These are phyloP conservation scores for Calvadosia cruxmelitensis DNA, from an alignment of 30 jellyfish, hydroid and myxozoan genomes.

Conservation along the genomic window DNA sequence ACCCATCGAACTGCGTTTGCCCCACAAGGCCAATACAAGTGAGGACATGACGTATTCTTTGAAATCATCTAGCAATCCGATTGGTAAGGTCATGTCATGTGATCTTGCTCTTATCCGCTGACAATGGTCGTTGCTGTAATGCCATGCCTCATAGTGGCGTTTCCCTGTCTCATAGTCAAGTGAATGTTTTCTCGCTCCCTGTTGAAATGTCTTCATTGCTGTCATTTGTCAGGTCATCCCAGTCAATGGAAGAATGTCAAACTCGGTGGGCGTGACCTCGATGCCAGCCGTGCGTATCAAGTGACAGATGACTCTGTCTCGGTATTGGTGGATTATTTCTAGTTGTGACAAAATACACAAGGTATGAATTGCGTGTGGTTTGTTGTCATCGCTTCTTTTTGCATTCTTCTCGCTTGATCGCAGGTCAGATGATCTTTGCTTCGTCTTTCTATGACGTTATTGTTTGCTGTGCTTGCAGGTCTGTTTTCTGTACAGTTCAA, in stretches of 20 bases:
- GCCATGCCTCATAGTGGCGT: not conserved
- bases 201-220: too few relatives aligned
- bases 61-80: conserved; percentile 77
- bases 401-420: too few relatives aligned
- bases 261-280: conserved; percentile 88
- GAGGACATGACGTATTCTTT: conserved; percentile 89
- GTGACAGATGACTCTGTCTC: conserved; percentile 94
- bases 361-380: too few relatives aligned
- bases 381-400: too few relatives aligned
- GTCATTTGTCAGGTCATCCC: too few relatives aligned
- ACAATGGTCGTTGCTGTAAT: too few relatives aligned
- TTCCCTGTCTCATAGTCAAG: not conserved
- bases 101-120: too few relatives aligned
- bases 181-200: not conserved
- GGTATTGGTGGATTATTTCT: conserved; percentile 81
- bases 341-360: not conserved
- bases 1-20: conserved; percentile 87
- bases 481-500: too few relatives aligned
- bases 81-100: conserved; percentile 64
- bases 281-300: conserved; percentile 95
- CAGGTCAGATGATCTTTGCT: too few relatives aligned
- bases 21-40: conserved; percentile 82
- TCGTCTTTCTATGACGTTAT: too few relatives aligned
- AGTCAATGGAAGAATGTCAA: conserved; percentile 87
- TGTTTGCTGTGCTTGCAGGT: too few relatives aligned